phyloP scores from a whole-genome alignment of 1,140 invertebrate species.

The Apis dorsata region DNA sequence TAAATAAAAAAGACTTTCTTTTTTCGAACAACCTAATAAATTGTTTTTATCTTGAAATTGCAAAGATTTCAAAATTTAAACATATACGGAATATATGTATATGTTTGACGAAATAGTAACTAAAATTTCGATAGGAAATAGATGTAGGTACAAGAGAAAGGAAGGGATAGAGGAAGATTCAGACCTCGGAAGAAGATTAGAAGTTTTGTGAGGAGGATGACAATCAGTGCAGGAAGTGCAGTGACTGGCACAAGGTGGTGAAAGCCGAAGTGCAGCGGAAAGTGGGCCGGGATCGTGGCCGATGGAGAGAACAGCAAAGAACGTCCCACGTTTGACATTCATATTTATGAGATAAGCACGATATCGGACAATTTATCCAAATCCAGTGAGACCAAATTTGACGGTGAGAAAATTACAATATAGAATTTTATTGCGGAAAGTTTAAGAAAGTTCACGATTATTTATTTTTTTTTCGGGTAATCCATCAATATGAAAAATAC shows the following conservation, averaged over 20 bases:
- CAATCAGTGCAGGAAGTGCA: slow-evolving; percentile 80
- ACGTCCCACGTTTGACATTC: slow-evolving; percentile 49
- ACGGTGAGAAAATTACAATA: background rate
- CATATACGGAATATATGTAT: too few species aligned
- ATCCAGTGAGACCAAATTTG: background rate
- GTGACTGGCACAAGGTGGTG: slow-evolving; percentile 76
- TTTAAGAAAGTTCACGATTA: too few species aligned
- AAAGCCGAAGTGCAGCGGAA: slow-evolving; percentile 73
- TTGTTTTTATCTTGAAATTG: too few species aligned
- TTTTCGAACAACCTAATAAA: too few species aligned
- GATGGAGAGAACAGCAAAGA: slow-evolving; percentile 62
- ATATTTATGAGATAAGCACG: slow-evolving; percentile 24
- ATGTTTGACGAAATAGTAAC: background rate
- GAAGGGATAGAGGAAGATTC: slow-evolving; percentile 24
- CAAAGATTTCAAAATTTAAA: too few species aligned
- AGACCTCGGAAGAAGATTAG: slow-evolving; percentile 30
- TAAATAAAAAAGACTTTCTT: too few species aligned
- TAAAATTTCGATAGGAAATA: background rate
- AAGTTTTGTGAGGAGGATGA: slow-evolving; percentile 56
- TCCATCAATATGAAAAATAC: too few species aligned
- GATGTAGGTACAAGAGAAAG: background rate
- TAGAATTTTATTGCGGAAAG: too few species aligned
- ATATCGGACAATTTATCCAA: background rate
- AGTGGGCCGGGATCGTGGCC: slow-evolving; percentile 68
- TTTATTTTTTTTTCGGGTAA: too few species aligned